phyloP scores from a whole-genome alignment of 2,797 vertebrate species.

The Myripristis murdjan region DNA sequence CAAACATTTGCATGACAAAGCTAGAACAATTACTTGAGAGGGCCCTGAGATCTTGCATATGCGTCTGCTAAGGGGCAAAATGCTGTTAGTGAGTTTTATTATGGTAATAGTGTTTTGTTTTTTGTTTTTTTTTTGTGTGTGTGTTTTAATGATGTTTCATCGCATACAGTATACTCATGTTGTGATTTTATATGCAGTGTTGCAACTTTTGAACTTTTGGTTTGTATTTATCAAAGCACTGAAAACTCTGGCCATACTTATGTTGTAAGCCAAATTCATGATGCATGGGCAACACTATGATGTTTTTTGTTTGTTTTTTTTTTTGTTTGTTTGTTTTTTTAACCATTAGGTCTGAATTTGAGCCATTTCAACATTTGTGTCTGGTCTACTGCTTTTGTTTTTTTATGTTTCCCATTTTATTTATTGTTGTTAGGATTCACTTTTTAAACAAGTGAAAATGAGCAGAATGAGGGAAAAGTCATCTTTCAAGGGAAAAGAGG shows the following conservation, averaged over 20 bases:
- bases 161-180: background rate
- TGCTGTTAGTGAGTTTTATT: background rate
- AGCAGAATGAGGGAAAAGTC: background rate
- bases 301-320: slow-evolving; percentile 4
- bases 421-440: no score
- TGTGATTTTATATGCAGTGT: slow-evolving; percentile 1
- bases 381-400: background rate
- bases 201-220: background rate
- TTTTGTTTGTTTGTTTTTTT: no score
- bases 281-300: background rate
- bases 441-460: no score
- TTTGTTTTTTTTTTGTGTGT: background rate
- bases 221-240: slow-evolving; percentile 39
- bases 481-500: background rate
- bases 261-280: background rate
- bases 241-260: background rate
- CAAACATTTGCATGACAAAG: no score
- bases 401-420: no score
- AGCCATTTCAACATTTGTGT: no score
- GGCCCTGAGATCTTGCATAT: no score
- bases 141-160: background rate
- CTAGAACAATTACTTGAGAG: background rate
- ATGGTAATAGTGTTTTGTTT: background rate
- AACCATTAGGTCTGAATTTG: no score
- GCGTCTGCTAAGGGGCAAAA: background rate